Conservation (phyloP, 2,888 invertebrate species). For the Xestoiulus laeticollis region DNA sequence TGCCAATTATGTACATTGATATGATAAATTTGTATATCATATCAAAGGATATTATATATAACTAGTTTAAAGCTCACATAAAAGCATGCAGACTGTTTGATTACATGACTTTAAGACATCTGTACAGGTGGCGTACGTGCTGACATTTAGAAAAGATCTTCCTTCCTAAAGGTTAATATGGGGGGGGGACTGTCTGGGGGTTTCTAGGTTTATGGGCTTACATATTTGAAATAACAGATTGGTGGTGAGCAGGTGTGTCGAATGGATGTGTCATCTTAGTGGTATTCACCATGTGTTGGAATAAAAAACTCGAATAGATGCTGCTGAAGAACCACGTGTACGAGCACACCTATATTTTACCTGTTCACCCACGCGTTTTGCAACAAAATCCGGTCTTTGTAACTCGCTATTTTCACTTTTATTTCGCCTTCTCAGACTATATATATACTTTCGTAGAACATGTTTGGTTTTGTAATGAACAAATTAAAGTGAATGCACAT, state of each 20-base stretch:
- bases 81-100: not conserved
- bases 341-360: not conserved
- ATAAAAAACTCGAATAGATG: not conserved
- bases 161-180: not conserved
- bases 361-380: not conserved
- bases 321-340: not conserved
- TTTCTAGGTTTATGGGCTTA: not conserved
- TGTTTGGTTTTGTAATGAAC: not conserved
- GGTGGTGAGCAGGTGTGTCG: not conserved
- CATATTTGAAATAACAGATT: not conserved
- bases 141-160: not conserved
- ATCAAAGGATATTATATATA: no score
- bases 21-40: no score
- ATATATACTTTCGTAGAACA: not conserved
- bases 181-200: not conserved
- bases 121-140: not conserved
- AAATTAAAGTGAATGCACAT: not conserved
- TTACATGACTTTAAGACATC: not conserved
- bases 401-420: not conserved
- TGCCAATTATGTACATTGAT: no score
- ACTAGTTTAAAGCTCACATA: no score
- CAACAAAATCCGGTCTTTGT: conserved; percentile 31
- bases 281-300: not conserved
- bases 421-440: not conserved
- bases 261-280: conserved; percentile 3